These are phyloP conservation scores for Matsumyia berberina DNA, from an alignment of 2,888 invertebrate genomes.

Conservation along the genomic window DNA sequence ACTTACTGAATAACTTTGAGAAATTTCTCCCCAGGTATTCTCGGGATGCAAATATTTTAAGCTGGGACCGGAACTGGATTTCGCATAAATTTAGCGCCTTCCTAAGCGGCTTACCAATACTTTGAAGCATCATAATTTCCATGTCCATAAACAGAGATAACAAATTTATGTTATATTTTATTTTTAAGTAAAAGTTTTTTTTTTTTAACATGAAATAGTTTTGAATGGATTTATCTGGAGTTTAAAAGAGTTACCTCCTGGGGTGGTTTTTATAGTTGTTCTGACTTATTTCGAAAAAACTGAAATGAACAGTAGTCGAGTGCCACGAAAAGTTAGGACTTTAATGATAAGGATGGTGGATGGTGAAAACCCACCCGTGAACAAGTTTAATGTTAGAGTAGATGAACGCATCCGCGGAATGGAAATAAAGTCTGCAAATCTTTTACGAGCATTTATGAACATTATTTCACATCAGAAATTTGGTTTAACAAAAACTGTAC, in stretches of 20 bases:
- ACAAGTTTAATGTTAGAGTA: not conserved
- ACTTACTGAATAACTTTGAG: conserved; percentile 15
- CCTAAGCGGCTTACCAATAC: conserved; percentile 44
- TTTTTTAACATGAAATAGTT: conserved; percentile 32
- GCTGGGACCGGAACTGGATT: conserved; percentile 24
- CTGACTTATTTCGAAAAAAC: conserved; percentile 16
- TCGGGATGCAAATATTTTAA: conserved; percentile 62
- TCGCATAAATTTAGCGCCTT: conserved; percentile 47
- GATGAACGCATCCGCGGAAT: not conserved
- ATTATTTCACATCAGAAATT: too few species aligned
- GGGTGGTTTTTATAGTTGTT: conserved; percentile 27
- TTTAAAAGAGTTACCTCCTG: conserved; percentile 8
- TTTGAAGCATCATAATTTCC: conserved; percentile 41
- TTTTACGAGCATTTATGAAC: too few species aligned
- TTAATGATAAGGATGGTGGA: not conserved
- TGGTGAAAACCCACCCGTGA: not conserved
- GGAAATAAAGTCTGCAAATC: not conserved
- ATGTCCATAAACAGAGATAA: conserved; percentile 44
- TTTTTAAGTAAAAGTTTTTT: not conserved
- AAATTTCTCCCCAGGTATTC: conserved; percentile 37
- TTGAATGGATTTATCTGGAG: conserved; percentile 24
- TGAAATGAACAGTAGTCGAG: not conserved
- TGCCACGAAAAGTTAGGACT: not conserved
- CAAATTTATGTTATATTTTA: conserved; percentile 7
- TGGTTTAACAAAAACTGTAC: too few species aligned